phyloP scores from a whole-genome alignment of 2,888 invertebrate genomes.

The Pandemis corylana region DNA sequence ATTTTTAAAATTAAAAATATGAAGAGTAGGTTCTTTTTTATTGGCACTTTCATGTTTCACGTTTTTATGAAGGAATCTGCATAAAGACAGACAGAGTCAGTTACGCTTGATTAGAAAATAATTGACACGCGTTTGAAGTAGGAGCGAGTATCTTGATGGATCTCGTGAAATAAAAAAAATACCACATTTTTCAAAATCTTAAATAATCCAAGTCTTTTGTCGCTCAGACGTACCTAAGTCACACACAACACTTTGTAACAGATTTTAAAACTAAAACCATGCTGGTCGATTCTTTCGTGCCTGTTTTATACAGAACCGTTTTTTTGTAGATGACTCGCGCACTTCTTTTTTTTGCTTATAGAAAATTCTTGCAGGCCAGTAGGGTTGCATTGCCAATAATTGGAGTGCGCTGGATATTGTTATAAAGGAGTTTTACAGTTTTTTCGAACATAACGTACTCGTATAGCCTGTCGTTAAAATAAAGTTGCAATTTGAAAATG shows the following conservation, averaged over 20 bases:
- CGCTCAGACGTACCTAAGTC: no score
- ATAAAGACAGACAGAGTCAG: background rate
- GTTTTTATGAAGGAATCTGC: slow-evolving; percentile 24
- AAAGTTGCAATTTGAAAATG: slow-evolving; percentile 9
- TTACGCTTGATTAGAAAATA: background rate
- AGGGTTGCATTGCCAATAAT: slow-evolving; percentile 61
- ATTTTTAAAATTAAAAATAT: no score
- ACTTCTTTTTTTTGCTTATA: slow-evolving; percentile 48
- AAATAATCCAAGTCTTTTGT: no score
- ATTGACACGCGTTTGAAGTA: no score
- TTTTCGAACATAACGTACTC: slow-evolving; percentile 44
- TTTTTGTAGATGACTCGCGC: background rate
- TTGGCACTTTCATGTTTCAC: background rate
- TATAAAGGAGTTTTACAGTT: slow-evolving; percentile 57
- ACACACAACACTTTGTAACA: no score
- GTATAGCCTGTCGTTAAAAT: slow-evolving; percentile 14
- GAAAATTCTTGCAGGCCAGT: slow-evolving; percentile 53
- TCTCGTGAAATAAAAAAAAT: background rate
- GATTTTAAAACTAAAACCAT: no score
- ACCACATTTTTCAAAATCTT: no score
- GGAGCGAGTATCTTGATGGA: no score
- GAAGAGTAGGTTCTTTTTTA: no score
- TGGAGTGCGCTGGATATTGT: slow-evolving; percentile 63
- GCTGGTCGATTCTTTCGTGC: background rate
- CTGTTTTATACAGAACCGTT: slow-evolving; percentile 23